Percentiles rank a stretch among this genome's conserved stretches.
Conservation (phyloP, 30 jellyfish, hydroid and myxozoan species). For the Rhopilema esculentum region DNA sequence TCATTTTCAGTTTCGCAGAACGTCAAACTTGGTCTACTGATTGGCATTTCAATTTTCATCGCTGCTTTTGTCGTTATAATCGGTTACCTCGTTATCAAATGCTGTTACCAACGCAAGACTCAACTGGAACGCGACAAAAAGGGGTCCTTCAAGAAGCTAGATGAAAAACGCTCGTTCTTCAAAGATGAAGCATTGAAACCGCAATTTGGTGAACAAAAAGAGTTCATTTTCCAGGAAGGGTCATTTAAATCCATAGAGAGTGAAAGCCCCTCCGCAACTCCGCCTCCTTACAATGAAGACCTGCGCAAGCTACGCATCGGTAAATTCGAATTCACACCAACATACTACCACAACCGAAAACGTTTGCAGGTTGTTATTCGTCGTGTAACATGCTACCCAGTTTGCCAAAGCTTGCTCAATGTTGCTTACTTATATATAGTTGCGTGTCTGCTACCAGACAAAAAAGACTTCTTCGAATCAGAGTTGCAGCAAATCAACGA, state of each 20-base stretch:
- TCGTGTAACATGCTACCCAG: constrained; percentile 67
- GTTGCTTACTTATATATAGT: constrained; percentile 72
- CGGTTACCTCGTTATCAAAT: constrained; percentile 13
- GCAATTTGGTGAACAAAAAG: constrained; percentile 38
- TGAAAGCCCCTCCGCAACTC: constrained; percentile 41
- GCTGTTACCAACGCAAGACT: constrained; percentile 19
- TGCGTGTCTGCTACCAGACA: constrained; percentile 80
- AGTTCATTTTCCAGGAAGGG: constrained; percentile 30
- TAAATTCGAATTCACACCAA: constrained; percentile 77
- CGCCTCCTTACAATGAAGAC: constrained; percentile 78
- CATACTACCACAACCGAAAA: constrained; percentile 73
- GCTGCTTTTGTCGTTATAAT: not conserved
- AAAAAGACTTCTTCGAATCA: constrained; percentile 71
- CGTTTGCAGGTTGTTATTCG: constrained; percentile 76
- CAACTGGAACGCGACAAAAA: constrained; percentile 39
- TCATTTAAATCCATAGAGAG: constrained; percentile 19
- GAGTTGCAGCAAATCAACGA: constrained; percentile 84
- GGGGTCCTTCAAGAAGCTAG: constrained; percentile 33
- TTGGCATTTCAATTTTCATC: constrained; percentile 46
- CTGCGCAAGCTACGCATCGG: constrained; percentile 73
- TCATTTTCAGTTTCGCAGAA: constrained; percentile 39
- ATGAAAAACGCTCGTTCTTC: not conserved
- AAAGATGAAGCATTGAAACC: not conserved
- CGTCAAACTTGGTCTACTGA: constrained; percentile 43
- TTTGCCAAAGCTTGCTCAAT: constrained; percentile 42